Conservation (phyloP, 2,797 vertebrate genomes). For the Salmo trutta region DNA sequence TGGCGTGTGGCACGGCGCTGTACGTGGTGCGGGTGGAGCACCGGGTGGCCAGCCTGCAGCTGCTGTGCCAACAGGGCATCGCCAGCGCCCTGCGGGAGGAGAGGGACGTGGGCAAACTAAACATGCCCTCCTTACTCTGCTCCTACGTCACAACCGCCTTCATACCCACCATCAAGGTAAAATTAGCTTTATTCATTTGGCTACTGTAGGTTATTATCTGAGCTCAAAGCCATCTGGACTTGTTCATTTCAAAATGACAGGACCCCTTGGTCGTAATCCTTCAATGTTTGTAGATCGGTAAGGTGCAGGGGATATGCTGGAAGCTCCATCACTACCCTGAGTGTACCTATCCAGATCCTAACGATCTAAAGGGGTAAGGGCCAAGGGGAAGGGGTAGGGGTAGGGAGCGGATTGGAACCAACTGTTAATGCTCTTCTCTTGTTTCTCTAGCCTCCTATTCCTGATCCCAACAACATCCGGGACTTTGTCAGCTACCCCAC, state of each 20-base stretch:
- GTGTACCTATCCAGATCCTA: neutral
- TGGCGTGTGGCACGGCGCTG: conserved; percentile 91
- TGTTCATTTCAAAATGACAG: neutral
- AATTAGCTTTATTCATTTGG: neutral
- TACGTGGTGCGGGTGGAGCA: conserved; percentile 97
- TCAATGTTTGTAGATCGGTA: neutral
- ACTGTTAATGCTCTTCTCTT: neutral
- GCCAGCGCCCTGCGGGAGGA: conserved; percentile 92
- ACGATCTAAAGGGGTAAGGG: neutral
- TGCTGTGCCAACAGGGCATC: conserved; percentile 95
- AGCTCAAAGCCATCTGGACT: neutral
- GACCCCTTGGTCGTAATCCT: neutral
- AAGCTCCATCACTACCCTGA: neutral
- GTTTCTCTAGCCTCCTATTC: conserved; percentile 91
- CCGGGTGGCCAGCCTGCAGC: conserved; percentile 92
- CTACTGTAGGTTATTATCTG: conserved; percentile 29
- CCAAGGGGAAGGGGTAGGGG: neutral
- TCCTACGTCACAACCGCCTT: conserved; percentile 97
- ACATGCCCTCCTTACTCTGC: conserved; percentile 94
- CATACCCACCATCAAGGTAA: conserved; percentile 96
- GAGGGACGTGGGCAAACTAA: conserved; percentile 93
- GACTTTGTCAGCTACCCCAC: conserved; percentile 99
- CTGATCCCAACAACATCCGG: conserved; percentile 98
- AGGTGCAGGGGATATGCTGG: neutral
- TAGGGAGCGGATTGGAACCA: neutral